Base-by-base conservation (phyloP, 2,113 vertebrate genomes). In the Paradisaea rubra region DNA sequence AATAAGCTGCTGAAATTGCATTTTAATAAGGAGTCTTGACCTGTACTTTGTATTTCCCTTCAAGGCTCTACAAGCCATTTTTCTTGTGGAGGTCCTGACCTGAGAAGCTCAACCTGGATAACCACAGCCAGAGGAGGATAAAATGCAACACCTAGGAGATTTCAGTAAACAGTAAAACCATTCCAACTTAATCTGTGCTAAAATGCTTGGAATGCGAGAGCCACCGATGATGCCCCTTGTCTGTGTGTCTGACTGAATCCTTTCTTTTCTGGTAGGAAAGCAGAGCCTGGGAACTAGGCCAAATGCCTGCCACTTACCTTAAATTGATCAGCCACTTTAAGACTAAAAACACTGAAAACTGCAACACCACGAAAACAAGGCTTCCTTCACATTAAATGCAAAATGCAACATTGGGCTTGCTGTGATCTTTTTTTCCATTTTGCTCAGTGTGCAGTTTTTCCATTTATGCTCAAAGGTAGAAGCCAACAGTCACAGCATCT, bases 101-200 rank as follows among this genome's bases (percentile, higher is more conserved):
- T 97, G 91, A 97, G 97, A 95, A 97, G 96, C 95, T 95, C 91
- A 96, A 97, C 97, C 95, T 95, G 97, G 95, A 95, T 96, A 96
- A 96, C 92, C 81, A 84, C 37, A 80, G 91, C 93, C 81, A 96
- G 94, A 92, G 94, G 92, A 93, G 95, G 91, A 97, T 94, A 98
- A 97, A 97, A 97, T 91, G 95, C 96, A 98, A 98, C 97, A 98
- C 97, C 97, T 97, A 97, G 97, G 98, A 98, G 98, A 98, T 97
- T 97, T 97, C 95, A 86, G 96, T 97, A 98, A 98, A 98, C 97
- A 98, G 95, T 95, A 96, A 96, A 98, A 98, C 97, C 97, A 97
- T 97, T 97, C 97, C 97, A 97, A 96, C 96, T 96, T 98, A 98
- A 98, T 98, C 97, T 98, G 96, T 95, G 96, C 92, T 97, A 96